phyloP scores from a whole-genome alignment of 2,888 invertebrate genomes.

The Rosalia funebris region DNA sequence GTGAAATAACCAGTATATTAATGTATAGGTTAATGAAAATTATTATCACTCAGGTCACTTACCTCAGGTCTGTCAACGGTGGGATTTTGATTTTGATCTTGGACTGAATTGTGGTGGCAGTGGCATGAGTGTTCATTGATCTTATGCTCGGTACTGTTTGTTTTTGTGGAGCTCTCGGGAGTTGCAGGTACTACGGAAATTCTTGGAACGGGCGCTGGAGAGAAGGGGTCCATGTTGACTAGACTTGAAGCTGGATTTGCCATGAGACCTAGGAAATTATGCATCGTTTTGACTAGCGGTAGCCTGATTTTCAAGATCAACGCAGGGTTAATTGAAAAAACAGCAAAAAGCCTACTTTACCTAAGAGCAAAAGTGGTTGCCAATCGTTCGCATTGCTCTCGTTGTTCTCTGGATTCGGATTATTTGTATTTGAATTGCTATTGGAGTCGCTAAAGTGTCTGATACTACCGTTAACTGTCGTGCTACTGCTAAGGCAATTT shows the following conservation, averaged over 20 bases:
- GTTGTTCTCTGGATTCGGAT: conserved; percentile 31
- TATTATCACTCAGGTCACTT: background rate
- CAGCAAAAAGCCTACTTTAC: no score
- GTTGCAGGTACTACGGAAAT: conserved; percentile 53
- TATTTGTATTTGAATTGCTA: conserved; percentile 33
- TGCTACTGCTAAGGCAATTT: conserved; percentile 71
- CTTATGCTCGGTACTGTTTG: conserved; percentile 31
- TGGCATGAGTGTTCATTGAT: conserved; percentile 34
- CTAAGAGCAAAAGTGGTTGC: conserved; percentile 75
- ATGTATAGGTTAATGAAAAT: background rate
- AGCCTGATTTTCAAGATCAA: no score
- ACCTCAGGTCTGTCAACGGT: background rate
- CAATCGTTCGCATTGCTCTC: conserved; percentile 68
- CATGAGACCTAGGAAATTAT: conserved; percentile 60
- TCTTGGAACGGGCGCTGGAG: conserved; percentile 49
- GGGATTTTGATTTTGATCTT: conserved; percentile 7
- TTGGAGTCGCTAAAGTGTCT: conserved; percentile 50
- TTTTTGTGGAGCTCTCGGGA: conserved; percentile 47
- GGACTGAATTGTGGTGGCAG: conserved; percentile 38
- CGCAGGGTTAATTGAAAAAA: no score
- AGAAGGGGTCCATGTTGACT: conserved; percentile 69
- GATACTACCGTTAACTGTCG: conserved; percentile 42
- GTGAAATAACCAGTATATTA: background rate
- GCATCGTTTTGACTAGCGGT: no score
- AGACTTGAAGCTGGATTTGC: conserved; percentile 72